These are phyloP conservation scores for Thumatha senex DNA, from an alignment of 2,888 invertebrate genomes.

Conservation along the genomic window DNA sequence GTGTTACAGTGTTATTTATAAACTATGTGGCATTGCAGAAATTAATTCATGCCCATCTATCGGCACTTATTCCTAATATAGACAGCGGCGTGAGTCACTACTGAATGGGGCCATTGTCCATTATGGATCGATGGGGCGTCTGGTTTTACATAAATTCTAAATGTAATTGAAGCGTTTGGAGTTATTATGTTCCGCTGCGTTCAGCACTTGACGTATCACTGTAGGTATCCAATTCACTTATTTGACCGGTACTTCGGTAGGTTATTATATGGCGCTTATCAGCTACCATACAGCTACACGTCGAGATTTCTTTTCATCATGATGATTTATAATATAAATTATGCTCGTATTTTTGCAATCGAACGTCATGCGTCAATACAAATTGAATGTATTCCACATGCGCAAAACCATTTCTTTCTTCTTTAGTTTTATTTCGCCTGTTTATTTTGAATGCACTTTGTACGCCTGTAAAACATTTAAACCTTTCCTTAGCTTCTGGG, in stretches of 20 bases:
- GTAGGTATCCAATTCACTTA: constrained; percentile 7
- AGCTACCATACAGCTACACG: background rate
- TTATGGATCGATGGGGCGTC: constrained; percentile 18
- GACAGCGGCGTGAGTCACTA: constrained; percentile 17
- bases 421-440: too few species aligned
- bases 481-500: too few species aligned
- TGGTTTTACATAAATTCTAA: constrained; percentile 12
- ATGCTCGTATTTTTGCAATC: too few species aligned
- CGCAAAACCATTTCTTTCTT: too few species aligned
- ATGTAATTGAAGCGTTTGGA: constrained; percentile 9
- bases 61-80: constrained; percentile 10
- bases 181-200: constrained; percentile 9
- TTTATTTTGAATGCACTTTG: too few species aligned
- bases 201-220: constrained; percentile 1
- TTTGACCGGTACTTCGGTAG: constrained; percentile 2
- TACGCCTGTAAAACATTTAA: too few species aligned
- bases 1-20: constrained; percentile 2
- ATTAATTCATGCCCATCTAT: constrained; percentile 10
- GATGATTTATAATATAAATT: background rate
- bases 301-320: background rate
- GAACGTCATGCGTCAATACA: too few species aligned
- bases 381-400: too few species aligned
- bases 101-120: constrained; percentile 9
- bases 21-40: constrained; percentile 16
- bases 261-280: constrained; percentile 4